A percentile compares a stretch with the other conserved stretches of the same genome.
These are phyloP conservation scores for Jordanella pulchra DNA, from an alignment of 2,797 vertebrate genomes.

Conservation along the genomic window DNA sequence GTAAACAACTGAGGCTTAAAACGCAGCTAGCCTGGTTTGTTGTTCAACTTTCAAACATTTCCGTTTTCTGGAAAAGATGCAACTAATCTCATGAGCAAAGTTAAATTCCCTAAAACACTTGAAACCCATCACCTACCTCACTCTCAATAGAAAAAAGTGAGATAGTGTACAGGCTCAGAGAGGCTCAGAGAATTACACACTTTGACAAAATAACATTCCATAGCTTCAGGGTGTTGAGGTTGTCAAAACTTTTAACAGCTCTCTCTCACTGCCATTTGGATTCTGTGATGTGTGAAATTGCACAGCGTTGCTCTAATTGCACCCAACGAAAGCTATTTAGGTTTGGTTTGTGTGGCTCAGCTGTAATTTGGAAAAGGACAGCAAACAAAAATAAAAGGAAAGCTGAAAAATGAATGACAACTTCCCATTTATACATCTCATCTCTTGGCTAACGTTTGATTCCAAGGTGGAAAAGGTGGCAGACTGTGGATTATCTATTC, in stretches of 20 bases:
- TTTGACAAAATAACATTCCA: conserved; percentile 48
- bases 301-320: conserved; percentile 46
- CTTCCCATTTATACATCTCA: conserved; percentile 4
- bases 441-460: conserved; percentile 40
- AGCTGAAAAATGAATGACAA: conserved; percentile 8
- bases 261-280: conserved; percentile 39
- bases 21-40: background rate
- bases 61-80: conserved; percentile 3
- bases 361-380: conserved; percentile 21
- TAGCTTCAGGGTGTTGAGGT: conserved; percentile 43
- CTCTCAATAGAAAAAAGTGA: conserved; percentile 1
- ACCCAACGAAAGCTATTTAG: conserved; percentile 34
- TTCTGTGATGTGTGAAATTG: conserved; percentile 55
- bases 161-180: conserved; percentile 36
- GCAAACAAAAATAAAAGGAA: conserved; percentile 11
- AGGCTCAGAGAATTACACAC: conserved; percentile 30
- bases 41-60: background rate
- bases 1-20: background rate
- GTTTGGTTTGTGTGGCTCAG: conserved; percentile 16
- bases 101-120: conserved; percentile 10
- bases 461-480: conserved; percentile 3
- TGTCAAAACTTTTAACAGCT: conserved; percentile 55
- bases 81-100: background rate
- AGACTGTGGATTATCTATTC: conserved; percentile 6
- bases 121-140: conserved; percentile 23